Base-by-base conservation (phyloP, 2,888 invertebrate species). In the Pandemis cinnamomeana region DNA sequence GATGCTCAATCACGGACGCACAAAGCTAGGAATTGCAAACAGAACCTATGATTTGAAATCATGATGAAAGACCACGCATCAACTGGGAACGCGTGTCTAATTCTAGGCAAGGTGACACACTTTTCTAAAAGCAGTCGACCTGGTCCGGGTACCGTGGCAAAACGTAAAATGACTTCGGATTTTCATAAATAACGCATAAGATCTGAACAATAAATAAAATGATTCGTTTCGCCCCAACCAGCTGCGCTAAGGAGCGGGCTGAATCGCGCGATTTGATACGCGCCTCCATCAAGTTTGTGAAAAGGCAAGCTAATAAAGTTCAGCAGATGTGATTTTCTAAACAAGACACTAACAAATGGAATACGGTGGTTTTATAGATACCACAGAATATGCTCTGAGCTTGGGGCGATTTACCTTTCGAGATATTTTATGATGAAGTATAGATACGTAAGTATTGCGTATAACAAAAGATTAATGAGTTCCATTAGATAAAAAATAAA, bases 291-390 rank as follows among this genome's bases (percentile, higher is more conserved):
- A 91, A 89, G 87, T 91, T 91, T 92, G 90, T 92, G 89, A 90
- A 93, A 93, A 92, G 89, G 83, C 88, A 85, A 84, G 85, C 90
- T 91, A 91, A 91, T 92, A 92, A 91, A 93, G 87, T 91, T 92
- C 87, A 90, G 91, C 92, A 93, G 93, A 94, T 93, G 92, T 91
- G 92, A 92, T 91, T 89, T 91, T 90, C 90, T 90, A 90, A 93
- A 93, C 92, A 87, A 93, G 93, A 91, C 89, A 87, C 87, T 90
- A 89, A 93, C 89, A 93, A 92, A 93, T 93, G 91, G 87, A 83
- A 85, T 77, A 83, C 81, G 86, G 84, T 86, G 86, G 86, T 84
- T 82, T 81, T 84, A 82, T 85, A 41, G 3, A 27, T 64, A 27
- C 27, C 8, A 8, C 10, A 55, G 55, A 20, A 20, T 55, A 20